Evolutionary conservation across 2,797 vertebrate species (phyloP).

Genomic region (Eutrigla gurnardus): DNA sequence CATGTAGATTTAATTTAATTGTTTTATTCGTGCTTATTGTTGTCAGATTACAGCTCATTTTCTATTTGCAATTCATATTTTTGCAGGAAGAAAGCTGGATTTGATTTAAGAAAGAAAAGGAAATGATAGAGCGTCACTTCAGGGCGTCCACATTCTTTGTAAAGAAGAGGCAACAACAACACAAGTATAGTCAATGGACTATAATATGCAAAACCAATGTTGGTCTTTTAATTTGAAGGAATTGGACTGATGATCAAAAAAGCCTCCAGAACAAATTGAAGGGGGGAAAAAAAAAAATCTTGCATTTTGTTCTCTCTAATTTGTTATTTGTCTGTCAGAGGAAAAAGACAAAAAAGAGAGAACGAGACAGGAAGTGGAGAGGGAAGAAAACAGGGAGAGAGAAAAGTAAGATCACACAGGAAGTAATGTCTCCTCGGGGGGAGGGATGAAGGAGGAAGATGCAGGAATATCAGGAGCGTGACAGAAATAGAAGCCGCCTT

Average conservation of each 20-base stretch:
- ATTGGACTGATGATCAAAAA: neutral
- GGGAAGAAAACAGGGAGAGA: neutral
- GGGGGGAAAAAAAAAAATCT: neutral
- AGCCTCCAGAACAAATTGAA: neutral
- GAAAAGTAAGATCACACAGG: constrained; percentile 26
- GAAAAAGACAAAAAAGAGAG: neutral
- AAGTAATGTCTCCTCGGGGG: constrained; percentile 36
- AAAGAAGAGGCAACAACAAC: neutral
- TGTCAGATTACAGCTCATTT: too few species aligned
- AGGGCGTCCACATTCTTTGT: neutral
- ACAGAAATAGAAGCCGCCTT: constrained; percentile 36
- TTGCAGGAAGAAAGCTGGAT: neutral
- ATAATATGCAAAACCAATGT: neutral
- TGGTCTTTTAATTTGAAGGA: constrained; percentile 3
- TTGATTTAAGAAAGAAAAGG: neutral
- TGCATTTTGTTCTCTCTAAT: neutral
- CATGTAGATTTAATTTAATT: too few species aligned
- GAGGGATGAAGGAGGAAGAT: neutral
- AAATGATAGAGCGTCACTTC: neutral
- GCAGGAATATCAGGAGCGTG: constrained; percentile 32
- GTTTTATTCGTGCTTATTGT: too few species aligned
- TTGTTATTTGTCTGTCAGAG: neutral
- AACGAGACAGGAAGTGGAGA: neutral
- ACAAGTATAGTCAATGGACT: neutral
- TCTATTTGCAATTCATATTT: too few species aligned